These are phyloP conservation scores for Rhinophrynus dorsalis DNA, from an alignment of 2,797 vertebrate species.

Conservation along the genomic window DNA sequence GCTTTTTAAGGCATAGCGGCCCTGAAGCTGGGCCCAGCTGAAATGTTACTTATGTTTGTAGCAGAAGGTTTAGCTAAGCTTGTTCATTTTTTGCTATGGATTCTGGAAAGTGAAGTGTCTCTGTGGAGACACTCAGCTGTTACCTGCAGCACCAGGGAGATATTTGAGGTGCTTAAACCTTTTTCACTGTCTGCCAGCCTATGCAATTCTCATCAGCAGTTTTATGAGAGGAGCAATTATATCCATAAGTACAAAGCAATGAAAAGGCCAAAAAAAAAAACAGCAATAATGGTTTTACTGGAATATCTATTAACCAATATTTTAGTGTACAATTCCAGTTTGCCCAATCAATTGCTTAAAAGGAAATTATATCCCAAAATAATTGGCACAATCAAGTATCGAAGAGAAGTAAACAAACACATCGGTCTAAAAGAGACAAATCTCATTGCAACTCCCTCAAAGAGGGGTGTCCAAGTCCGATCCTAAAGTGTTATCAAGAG, in stretches of 20 bases:
- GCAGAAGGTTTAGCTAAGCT: slow-evolving; percentile 20
- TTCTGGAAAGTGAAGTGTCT: slow-evolving; percentile 25
- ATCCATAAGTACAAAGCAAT: slow-evolving; percentile 25
- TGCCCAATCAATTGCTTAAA: no score
- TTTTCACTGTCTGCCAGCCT: slow-evolving; percentile 37
- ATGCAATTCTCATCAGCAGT: slow-evolving; percentile 32
- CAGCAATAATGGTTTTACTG: neutral
- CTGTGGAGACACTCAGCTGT: slow-evolving; percentile 9
- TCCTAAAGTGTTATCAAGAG: no score
- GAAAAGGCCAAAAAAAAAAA: slow-evolving; percentile 23
- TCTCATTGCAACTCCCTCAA: no score
- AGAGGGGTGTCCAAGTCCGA: no score
- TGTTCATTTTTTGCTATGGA: slow-evolving; percentile 14
- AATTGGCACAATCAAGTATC: no score
- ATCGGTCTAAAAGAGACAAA: no score
- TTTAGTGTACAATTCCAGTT: no score
- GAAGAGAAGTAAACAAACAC: no score
- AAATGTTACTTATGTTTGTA: slow-evolving; percentile 1
- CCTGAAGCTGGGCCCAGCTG: neutral
- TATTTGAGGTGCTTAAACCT: slow-evolving; percentile 28
- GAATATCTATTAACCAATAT: neutral
- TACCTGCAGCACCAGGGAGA: slow-evolving; percentile 25
- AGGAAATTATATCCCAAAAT: no score
- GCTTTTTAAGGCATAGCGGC: neutral
- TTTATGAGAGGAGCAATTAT: slow-evolving; percentile 26